Evolutionary conservation across 2,888 invertebrate genomes (phyloP), one percentile per base, ranked within the genome.

Genomic region (Drosophila seclusa): DNA sequence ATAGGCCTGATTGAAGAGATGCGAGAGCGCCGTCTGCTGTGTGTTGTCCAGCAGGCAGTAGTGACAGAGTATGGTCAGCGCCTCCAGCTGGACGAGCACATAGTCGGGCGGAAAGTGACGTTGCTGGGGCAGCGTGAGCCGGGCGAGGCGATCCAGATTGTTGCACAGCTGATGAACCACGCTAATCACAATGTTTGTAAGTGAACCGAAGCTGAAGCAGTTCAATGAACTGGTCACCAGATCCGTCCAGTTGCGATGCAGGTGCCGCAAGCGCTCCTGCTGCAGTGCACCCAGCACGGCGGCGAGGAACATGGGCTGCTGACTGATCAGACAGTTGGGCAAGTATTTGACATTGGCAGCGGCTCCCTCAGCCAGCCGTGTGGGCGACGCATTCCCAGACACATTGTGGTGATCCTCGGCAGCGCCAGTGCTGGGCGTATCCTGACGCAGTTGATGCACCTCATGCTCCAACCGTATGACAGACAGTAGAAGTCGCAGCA

Each of bases 241-340:
- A 73, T 96, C 95, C 38, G 97, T 95, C 97, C 97, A 98, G 87
- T 96, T 96, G 76, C 96, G 95, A 92, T 98, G 98, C 76, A 97
- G 92, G 87, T 96, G 95, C 54, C 95, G 94, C 93, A 96, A 94
- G 71, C 95, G 95, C 68, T 95, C 95, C 92, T 96, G 92, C 87
- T 96, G 96, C 64, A 97, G 93, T 6, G 97, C 97, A 86, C 95
- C 96, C 81, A 97, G 94, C 58, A 97, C 95, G 34, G 97, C 96
- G 27, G 96, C 95, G 36, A 97, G 93, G 91, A 98, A 97, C 95
- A 97, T 96, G 34, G 96, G 96, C 91, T 98, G 97, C 90, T 97
- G 96, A 42, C 96, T 96, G 70, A 96, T 95, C 45, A 95, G 93
- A 68, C 95, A 94, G 48, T 95, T 95, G 27, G 95, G 94, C 57